These are phyloP conservation scores for Tuta absoluta DNA, from an alignment of 2,888 invertebrate genomes.

Conservation along the genomic window DNA sequence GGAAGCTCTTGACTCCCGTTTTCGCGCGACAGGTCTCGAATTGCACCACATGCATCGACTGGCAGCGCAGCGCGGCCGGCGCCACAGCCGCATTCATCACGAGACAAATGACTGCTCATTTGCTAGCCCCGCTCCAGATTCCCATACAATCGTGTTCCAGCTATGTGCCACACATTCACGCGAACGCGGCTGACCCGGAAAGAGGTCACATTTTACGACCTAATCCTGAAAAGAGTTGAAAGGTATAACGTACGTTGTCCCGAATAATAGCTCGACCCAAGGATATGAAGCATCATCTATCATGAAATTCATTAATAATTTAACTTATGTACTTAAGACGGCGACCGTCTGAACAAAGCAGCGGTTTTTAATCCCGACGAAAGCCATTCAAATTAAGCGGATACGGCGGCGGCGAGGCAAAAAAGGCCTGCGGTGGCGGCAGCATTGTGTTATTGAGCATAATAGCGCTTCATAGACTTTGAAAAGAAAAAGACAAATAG, in stretches of 20 bases:
- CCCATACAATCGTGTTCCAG: slow-evolving; percentile 34
- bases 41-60: background rate
- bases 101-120: slow-evolving; percentile 61
- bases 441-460: slow-evolving; percentile 41
- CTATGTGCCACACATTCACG: slow-evolving; percentile 2
- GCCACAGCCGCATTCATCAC: slow-evolving; percentile 45
- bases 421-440: slow-evolving; percentile 34
- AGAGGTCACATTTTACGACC: slow-evolving; percentile 14
- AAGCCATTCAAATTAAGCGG: slow-evolving; percentile 41
- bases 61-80: slow-evolving; percentile 28
- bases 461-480: slow-evolving; percentile 36
- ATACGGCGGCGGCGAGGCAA: slow-evolving; percentile 29
- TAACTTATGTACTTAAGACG: slow-evolving; percentile 9
- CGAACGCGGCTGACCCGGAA: background rate
- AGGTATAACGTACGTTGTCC: background rate
- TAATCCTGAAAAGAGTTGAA: background rate
- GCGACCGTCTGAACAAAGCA: slow-evolving; percentile 27
- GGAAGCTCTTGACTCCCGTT: too few species aligned
- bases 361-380: slow-evolving; percentile 36
- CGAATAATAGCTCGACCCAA: slow-evolving; percentile 3
- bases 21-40: slow-evolving; percentile 31
- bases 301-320: slow-evolving; percentile 14
- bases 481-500: slow-evolving; percentile 37
- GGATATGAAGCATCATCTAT: slow-evolving; percentile 4
- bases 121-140: slow-evolving; percentile 41